These are phyloP conservation scores for Styela clava DNA, from an alignment of 23 tunicate genomes.

Conservation along the genomic window DNA sequence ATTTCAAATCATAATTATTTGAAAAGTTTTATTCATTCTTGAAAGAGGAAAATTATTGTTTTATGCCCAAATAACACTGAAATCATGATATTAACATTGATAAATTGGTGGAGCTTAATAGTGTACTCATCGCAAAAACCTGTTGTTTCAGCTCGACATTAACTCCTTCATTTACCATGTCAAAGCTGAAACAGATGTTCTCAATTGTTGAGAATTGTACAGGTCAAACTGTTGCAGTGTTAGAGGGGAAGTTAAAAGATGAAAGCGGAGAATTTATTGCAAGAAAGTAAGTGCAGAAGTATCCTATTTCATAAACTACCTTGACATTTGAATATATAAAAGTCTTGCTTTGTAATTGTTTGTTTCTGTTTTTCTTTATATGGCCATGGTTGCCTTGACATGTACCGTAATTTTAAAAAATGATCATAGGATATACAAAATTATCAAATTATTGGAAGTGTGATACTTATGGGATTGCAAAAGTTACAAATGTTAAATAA, in stretches of 20 bases:
- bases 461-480: too few species aligned
- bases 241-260: neutral
- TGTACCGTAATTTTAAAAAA: neutral
- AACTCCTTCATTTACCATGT: neutral
- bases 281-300: conserved; percentile 1
- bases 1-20: too few species aligned
- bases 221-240: neutral
- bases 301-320: neutral
- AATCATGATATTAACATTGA: too few species aligned
- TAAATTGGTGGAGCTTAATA: too few species aligned
- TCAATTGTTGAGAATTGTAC: neutral
- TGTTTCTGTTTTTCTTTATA: neutral
- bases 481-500: too few species aligned
- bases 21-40: too few species aligned
- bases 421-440: neutral
- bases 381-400: neutral
- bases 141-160: conserved; percentile 5
- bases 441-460: too few species aligned
- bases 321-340: neutral
- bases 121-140: too few species aligned
- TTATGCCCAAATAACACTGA: too few species aligned
- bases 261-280: neutral
- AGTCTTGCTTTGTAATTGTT: neutral
- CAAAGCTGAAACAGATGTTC: conserved; percentile 10
- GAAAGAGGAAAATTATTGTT: too few species aligned